phyloP scores from a whole-genome alignment of 2,888 invertebrate species.

The Acronicta leporina region DNA sequence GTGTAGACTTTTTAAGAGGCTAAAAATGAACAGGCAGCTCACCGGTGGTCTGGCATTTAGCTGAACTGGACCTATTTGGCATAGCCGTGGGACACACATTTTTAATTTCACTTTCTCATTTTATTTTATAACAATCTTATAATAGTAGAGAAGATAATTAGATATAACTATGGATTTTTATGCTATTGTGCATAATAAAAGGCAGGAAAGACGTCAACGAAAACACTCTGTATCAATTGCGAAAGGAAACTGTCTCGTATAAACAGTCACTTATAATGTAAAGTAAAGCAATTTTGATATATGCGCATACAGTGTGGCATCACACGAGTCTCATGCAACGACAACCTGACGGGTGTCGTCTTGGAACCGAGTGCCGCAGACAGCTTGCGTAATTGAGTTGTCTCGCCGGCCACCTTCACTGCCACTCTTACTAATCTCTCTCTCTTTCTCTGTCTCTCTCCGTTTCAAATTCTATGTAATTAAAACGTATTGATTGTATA shows the following conservation, averaged over 20 bases:
- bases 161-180: no score
- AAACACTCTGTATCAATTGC: no score
- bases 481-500: conserved; percentile 10
- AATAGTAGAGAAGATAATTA: no score
- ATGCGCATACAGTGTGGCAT: conserved; percentile 44
- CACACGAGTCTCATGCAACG: conserved; percentile 16
- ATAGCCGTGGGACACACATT: no score
- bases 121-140: no score
- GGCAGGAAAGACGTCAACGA: no score
- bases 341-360: conserved; percentile 17
- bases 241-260: no score
- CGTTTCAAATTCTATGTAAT: conserved; percentile 12
- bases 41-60: no score
- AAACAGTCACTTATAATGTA: conserved; percentile 17
- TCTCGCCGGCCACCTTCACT: conserved; percentile 19
- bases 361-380: conserved; percentile 8
- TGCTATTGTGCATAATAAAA: no score
- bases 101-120: no score
- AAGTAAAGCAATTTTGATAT: conserved; percentile 24
- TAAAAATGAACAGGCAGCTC: neutral
- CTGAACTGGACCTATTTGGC: no score
- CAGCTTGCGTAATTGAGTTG: conserved; percentile 43
- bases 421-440: conserved; percentile 3
- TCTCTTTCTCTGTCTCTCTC: neutral
- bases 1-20: neutral